Conservation (phyloP, 2,113 vertebrate genomes). For the Opisthocomus hoazin region DNA sequence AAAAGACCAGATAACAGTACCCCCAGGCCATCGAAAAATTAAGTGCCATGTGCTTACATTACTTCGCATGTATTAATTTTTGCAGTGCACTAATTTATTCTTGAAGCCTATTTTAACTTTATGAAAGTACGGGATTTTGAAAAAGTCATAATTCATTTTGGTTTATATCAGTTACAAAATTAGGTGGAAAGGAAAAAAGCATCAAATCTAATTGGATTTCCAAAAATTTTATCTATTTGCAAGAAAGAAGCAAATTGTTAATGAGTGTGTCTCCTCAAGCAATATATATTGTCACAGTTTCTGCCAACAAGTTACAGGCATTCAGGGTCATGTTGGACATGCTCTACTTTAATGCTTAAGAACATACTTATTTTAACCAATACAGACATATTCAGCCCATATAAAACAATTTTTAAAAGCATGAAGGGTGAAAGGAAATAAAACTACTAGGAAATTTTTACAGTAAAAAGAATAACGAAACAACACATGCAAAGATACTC, state of each 20-base stretch:
- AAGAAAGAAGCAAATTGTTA: conserved; percentile 35
- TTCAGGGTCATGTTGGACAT: conserved; percentile 6
- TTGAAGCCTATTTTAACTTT: conserved; percentile 51
- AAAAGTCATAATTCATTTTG: conserved; percentile 24
- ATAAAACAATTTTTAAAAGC: neutral
- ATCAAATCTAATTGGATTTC: conserved; percentile 7
- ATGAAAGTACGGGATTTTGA: neutral
- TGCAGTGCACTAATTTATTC: conserved; percentile 11
- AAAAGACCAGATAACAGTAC: conserved; percentile 74
- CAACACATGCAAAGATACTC: neutral
- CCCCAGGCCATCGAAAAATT: conserved; percentile 69
- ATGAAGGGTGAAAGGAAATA: neutral
- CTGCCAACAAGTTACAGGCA: conserved; percentile 42
- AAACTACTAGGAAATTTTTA: neutral
- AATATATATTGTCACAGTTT: conserved; percentile 20
- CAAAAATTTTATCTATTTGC: conserved; percentile 15
- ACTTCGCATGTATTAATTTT: conserved; percentile 67
- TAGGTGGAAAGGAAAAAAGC: conserved; percentile 24
- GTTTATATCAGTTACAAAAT: conserved; percentile 46
- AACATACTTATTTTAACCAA: conserved; percentile 9
- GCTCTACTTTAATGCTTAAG: conserved; percentile 27
- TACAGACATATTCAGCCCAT: conserved; percentile 34
- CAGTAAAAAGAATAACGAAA: neutral
- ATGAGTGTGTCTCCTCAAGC: conserved; percentile 31
- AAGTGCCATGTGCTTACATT: conserved; percentile 69